Base-by-base conservation (phyloP, 2,888 invertebrate species). In the Xanthia icteritia region DNA sequence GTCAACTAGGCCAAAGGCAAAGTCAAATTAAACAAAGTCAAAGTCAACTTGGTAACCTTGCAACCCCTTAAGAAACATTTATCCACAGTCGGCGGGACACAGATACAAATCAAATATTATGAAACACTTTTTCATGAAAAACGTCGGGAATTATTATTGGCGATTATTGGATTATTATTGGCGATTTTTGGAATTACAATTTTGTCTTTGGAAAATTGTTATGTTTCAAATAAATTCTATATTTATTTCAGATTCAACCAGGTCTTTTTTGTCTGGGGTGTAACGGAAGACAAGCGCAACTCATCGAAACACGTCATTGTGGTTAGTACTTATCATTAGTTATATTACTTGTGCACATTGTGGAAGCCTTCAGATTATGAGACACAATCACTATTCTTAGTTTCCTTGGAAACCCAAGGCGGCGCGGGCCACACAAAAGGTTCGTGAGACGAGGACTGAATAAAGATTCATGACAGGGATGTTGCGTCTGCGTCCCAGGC, bases 281-380 rank as follows among this genome's bases (percentile, higher is more conserved):
- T 99, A 0, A 98, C 98, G 0, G 99, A 99, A 93, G 99, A 99
- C 91, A 99, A 99, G 91, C 97, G 98, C 86, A 99, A 99, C 93
- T 99, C 99, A 0, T 98, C 98, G 0, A 97, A 97, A 79, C 98
- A 99, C 92, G 97, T 99, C 61, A 98, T 99, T 84, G 99, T 98
- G 96, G 98, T 98, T 93, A 95, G 96, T 83, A 51, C 2, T 51
- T 51, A 67, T 58, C 6, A 31, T 36, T 31, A 31, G 31, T 31
- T 31, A 31, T 51, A 51, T 51, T 20, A 51, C 51, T 51, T 51
- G 48, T 20, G 48, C 48, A 48, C 48, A 48, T 48, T 48, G 51
- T 51, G 51, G 20, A 6, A 51, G 20, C 51, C 51, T 51, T 20
- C 20, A 51, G 20, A 20, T 51, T 20, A 20, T 51, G 51, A 51